Base-by-base conservation (phyloP, 2,113 vertebrate species). In the Pelodiscus sinensis region DNA sequence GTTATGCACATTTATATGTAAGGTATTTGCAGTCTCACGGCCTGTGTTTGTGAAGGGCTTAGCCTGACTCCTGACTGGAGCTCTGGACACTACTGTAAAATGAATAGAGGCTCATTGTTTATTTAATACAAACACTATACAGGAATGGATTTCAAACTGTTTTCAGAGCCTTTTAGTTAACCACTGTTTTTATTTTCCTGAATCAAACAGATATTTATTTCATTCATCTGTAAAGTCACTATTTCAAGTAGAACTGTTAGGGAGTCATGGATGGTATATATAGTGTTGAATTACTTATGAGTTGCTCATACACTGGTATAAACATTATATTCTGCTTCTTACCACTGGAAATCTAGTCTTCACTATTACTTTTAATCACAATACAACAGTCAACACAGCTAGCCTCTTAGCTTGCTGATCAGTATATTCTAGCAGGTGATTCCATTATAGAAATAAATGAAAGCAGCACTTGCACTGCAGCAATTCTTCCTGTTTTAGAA, bases 301-400 rank as follows among this genome's bases (percentile, higher is more conserved):
- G 9, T 80, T 85, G 88, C 85, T 90, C 60, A 54, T 87, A 1
- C 18, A 51, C 1, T 35, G 22, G 38, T 50, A 78, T 78, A 51
- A 50, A 25, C 24, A 35, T 57, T 79, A 38, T 65, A 25, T 6
- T 29, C 2, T 5, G 38, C 27, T 38, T 93, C 90, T 93, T 84
- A 57, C 90, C 88, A 88, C 73, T 65, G 58, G 19, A 86, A 82
- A 88, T 96, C 86, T 84, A 71, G 38, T 38, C 62, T 93, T 89
- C n/a, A 82, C 35, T 35, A 92, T 94, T 92, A 58, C 90, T 97
- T 96, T 92, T 93, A 90, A 93, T 95, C 68, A 56, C 68, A 81
- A 87, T 78, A 95, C 85, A 96, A 12, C 22, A 60, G 60, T 87
- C 68, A 95, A 86, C n/a, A 44, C 57, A 89, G 65, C 2, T 5